Percentiles rank a stretch among this genome's conserved stretches.
Evolutionary conservation across 2,113 vertebrate genomes (phyloP).

Genomic region (Gallinago media): DNA sequence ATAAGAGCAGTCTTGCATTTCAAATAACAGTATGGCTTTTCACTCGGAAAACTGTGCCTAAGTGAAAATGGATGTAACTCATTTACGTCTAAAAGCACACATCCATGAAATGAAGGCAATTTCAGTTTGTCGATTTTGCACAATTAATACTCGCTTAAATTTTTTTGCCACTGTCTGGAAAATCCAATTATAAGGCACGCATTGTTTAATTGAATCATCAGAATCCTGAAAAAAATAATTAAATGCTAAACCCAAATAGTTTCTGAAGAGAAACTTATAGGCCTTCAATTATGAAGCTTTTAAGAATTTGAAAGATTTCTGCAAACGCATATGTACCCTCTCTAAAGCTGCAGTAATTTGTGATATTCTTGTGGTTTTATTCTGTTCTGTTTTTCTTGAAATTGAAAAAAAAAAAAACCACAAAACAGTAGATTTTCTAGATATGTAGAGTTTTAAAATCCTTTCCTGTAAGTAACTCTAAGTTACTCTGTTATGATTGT

Average conservation of each 20-base stretch:
- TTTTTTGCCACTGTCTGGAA: background rate
- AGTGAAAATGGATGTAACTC: background rate
- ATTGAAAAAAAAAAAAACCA: background rate
- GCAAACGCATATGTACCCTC: background rate
- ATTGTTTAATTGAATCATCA: background rate
- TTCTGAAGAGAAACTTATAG: background rate
- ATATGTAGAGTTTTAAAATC: background rate
- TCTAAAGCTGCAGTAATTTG: background rate
- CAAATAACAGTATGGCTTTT: background rate
- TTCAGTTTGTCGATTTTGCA: background rate
- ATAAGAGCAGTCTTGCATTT: background rate
- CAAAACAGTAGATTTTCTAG: background rate
- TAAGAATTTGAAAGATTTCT: background rate
- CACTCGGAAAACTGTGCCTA: background rate
- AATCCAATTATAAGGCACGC: fast-evolving
- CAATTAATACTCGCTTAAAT: background rate
- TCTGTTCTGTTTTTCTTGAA: background rate
- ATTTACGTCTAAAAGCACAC: background rate
- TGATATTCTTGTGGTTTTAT: background rate
- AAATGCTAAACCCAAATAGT: background rate
- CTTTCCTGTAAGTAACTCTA: background rate
- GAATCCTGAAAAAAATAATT: background rate
- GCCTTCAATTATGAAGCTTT: background rate
- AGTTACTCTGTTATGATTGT: background rate
- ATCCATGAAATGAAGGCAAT: background rate